Base-by-base conservation (phyloP, 2,797 vertebrate species). In the Catamblyrhynchus diadema region DNA sequence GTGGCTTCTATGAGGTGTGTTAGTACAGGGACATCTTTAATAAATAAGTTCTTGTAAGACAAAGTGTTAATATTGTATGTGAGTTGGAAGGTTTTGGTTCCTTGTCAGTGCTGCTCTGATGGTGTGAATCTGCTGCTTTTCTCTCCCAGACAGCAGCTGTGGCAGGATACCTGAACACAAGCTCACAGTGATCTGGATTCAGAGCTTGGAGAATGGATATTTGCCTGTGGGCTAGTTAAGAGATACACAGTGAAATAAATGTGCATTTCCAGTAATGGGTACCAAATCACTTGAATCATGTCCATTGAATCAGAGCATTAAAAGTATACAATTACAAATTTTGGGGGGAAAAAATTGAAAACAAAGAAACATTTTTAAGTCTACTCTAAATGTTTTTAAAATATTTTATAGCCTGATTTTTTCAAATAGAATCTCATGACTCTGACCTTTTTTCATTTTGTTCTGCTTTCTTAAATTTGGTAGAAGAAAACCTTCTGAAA, bases 281-380 rank as follows among this genome's bases (percentile, higher is more conserved):
- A 32, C 59, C 66, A 81, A 37, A 32, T 44, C 6, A 61, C 45
- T 45, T 44, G 69, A 41, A 51, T 62, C 11, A 41, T 44, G 51
- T 59, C 41, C 39, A 32, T 23, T 90, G 47, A 79, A 47, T 56
- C 25, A 66, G 15, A 77, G 28, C 22, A 61, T 57, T 67, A 33
- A 6, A 86, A 86, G 15, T 27, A 37, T 35, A 56, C 10, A 51
- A 16, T 9, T 50, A 5, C 2, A 48, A 39, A 42, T 78, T 57
- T 14, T 6, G 1, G 30, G 6, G 2, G 3, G 8, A 1, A 1
- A 23, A 27, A 12, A 10, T 0, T 60, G 44, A 91, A 70, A 90
- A 71, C 37, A 81, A 86, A 70, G 14, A 19, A 59, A 35, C 10
- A 48, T 69, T 70, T 73, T 80, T 1, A 78, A 64, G 27, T 61